These are phyloP conservation scores for Agriopis leucophaearia DNA, from an alignment of 2,888 invertebrate genomes.

Conservation along the genomic window DNA sequence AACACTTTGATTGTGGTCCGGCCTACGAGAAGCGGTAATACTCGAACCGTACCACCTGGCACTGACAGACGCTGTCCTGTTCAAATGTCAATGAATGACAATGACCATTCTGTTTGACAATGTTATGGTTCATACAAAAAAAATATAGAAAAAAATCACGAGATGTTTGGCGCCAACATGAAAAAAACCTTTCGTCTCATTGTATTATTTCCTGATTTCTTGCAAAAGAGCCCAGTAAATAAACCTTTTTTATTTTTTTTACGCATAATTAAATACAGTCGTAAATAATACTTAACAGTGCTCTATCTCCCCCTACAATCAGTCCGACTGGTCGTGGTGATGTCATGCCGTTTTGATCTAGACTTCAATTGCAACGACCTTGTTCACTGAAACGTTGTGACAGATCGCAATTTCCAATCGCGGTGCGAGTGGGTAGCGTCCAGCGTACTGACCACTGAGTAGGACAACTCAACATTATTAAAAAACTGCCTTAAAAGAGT, in stretches of 20 bases:
- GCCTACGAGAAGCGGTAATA: not conserved
- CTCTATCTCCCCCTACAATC: conserved; percentile 8
- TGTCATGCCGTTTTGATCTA: conserved; percentile 31
- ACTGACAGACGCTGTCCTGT: no score
- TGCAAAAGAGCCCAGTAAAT: no score
- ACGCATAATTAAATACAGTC: not conserved
- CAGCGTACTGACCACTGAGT: conserved; percentile 42
- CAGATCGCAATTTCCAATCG: conserved; percentile 48
- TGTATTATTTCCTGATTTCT: no score
- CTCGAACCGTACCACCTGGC: no score
- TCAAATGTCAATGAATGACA: no score
- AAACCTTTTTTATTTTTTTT: no score
- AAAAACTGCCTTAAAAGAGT: not conserved
- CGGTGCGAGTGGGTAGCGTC: conserved; percentile 58
- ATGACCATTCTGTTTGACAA: no score
- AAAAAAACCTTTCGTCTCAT: no score
- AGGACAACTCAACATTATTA: not conserved
- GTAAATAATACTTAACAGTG: conserved; percentile 1
- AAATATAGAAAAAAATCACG: no score
- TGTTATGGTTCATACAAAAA: no score
- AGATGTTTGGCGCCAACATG: no score
- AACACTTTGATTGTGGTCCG: conserved; percentile 16
- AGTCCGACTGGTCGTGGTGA: conserved; percentile 22
- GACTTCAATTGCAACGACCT: conserved; percentile 33
- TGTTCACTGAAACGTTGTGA: conserved; percentile 29